Base-by-base conservation (phyloP, 1,140 invertebrate genomes). In the Rhopalosiphum maidis region DNA sequence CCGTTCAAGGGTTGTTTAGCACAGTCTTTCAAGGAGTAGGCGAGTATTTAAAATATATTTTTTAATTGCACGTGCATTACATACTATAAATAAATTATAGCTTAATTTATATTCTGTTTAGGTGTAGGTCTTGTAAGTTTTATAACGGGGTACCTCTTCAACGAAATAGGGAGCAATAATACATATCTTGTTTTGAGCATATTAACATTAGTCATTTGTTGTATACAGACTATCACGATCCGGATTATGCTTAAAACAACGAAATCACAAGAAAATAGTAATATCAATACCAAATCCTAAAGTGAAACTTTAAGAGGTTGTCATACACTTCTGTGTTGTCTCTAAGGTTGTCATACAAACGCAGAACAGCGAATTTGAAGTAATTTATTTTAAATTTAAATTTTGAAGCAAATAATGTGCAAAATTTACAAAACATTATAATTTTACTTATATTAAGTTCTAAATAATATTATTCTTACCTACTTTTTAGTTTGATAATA, bases 11-110 rank as follows among this genome's bases (percentile, higher is more conserved):
- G 91, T 95, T 98, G 41, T 96, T 98, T 41, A 97, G 98, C n/a
- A 97, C 97, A 48, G 95, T 98, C 85, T 98, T 98, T 95, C 98
- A 98, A 96, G 98, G 98, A 43, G 96, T 98, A 11, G 98, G 96
- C 96, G 94, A 95, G 95, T 83, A 37, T 35, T 22, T 83, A 37
- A 83, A 37, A 37, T 22, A 37, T 2, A 41, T 37, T 1, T 22
- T 83, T 22, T 22, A 9, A 83, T 7, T 83, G 7, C 7, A 37
- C 6, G 4, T 41, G 3, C 35, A 21, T 22, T 83, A 7, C 0
- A 0, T 41, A 6, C 7, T 37, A 37, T 22, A 83, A 37, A 82
- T 21, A 0, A 35, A 82, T 6, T 82, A n/a, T 82, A 35, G 21
- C 35, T 83, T 8, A 35, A 37, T 35, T 22, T 83, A n/a, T 82